These are phyloP conservation scores for Polypterus senegalus DNA, from an alignment of 2,113 vertebrate genomes.

Conservation along the genomic window DNA sequence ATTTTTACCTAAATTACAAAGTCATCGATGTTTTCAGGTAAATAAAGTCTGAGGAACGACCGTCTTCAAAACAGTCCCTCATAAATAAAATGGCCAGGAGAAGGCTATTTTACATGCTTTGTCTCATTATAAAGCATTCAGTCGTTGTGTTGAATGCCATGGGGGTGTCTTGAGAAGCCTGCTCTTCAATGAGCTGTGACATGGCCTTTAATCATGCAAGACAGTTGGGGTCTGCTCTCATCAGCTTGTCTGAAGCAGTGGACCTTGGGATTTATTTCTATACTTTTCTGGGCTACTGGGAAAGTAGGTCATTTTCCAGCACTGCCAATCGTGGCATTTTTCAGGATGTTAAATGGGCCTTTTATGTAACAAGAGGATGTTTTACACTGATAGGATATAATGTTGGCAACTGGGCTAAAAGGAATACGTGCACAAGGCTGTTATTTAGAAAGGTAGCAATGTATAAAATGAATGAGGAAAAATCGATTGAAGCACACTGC, in stretches of 20 bases:
- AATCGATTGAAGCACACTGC: too few relatives aligned
- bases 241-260: constrained; percentile 31
- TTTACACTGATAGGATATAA: constrained; percentile 27
- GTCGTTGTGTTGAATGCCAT: constrained; percentile 9
- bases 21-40: too few relatives aligned
- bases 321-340: constrained; percentile 24
- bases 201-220: constrained; percentile 25
- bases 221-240: constrained; percentile 22
- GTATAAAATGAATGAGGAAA: too few relatives aligned
- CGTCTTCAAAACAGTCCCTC: too few relatives aligned
- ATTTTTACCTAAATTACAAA: too few relatives aligned
- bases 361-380: constrained; percentile 49
- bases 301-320: constrained; percentile 31
- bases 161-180: constrained; percentile 11
- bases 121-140: not conserved
- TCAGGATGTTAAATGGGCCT: constrained; percentile 40
- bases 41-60: too few relatives aligned
- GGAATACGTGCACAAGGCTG: not conserved
- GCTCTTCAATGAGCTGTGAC: constrained; percentile 19
- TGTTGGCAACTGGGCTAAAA: not conserved
- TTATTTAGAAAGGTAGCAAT: not conserved
- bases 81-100: too few relatives aligned
- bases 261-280: constrained; percentile 40
- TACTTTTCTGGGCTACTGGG: constrained; percentile 37
- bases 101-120: too few relatives aligned